Base-by-base conservation (phyloP, 2,113 vertebrate species). In the Chionomys nivalis region DNA sequence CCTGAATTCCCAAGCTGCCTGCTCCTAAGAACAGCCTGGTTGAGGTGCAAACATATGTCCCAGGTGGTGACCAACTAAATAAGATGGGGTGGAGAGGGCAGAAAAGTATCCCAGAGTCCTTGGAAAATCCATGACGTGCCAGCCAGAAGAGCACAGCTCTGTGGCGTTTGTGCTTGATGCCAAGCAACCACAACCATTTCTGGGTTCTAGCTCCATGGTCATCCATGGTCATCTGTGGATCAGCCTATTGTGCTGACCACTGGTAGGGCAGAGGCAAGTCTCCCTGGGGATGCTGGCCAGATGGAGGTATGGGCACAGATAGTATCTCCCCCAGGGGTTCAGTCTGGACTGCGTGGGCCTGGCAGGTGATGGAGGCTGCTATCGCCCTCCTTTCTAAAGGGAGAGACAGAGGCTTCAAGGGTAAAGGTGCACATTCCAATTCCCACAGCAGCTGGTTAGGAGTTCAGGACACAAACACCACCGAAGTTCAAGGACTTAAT, bases 381-480 rank as follows among this genome's bases (percentile, higher is more conserved):
- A 2, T 31, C 0, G 7, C 3, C 42, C 8, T 47, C 17, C n/a
- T 73, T 75, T 39, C 4, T 1, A n/a, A 21, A 33, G 49, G 49
- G 39, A 58, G 68, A 75, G 58, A 28, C 36, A 55, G 19, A 88
- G 36, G 36, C 24, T 55, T 70, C 9, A 11, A 1, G n/a, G n/a
- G 36, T 1, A 39, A 58, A 90, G 72, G 39, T 26, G 17, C 39
- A 7, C 7, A 31, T 12, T 11, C 16, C 52, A 76, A 28, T 33
- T 17, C 26, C 28, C 39, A 63, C 28, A 75, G 58, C 31, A 26
- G 66, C n/a, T 33, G 7, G 85, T 14, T 0, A 3, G 21, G 42
- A 49, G 28, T 65, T 36, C 19, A 44, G 61, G 17, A 63, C n/a
- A 66, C 39, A 8, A 66, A 44, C 17, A 66, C 33, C 28, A 86